Base-by-base conservation (phyloP, 2,113 vertebrate genomes). In the Notarius quadriscutis region DNA sequence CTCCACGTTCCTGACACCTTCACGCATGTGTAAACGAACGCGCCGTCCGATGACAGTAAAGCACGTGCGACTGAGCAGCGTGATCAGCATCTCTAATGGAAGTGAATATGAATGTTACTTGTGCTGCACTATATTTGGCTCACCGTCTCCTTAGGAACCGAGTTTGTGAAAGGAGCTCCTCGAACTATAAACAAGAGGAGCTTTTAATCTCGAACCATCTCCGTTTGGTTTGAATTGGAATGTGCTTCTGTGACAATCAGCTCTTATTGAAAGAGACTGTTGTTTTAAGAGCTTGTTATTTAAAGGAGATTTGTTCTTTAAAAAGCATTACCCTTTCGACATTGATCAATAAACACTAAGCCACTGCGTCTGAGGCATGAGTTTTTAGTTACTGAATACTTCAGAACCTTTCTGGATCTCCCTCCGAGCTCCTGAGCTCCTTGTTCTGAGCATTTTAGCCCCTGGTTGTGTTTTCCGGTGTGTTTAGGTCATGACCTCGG, bases 141-240 rank as follows among this genome's bases (percentile, higher is more conserved):
- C n/a, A 2, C 65, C 5, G 79, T 82, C 65, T 86, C 85, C 85
- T 69, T 87, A 87, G 86, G 82, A 87, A 87, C 86, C 53, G 58
- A 5, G 27, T 60, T 81, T 27, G 34, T 55, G 18, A 25, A 48
- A 57, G 63, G 2, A 12, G 8, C 50, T 62, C 78, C 27, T 86
- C 69, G 30, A 72, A 65, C 78, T 65, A 14, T n/a, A 34, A 71
- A 60, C 30, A 22, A 60, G 78, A 87, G 50, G 53, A 71, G 86
- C 65, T 74, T 60, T 62, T 82, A 48, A 87, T 82, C 57, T 34
- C 7, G 11, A 50, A 71, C 75, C 7, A 14, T 75, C 30, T 84
- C n/a, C 1, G 22, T 71, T 71, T 58, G 7, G 1, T 22, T 48
- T 79, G 20, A 86, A 48, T 41, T 50, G 53, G 55, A 80, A 81